A percentile compares a stretch with the other conserved stretches of the same genome.
Conservation (phyloP, 2,797 vertebrate species). For the Silurus aristotelis region DNA sequence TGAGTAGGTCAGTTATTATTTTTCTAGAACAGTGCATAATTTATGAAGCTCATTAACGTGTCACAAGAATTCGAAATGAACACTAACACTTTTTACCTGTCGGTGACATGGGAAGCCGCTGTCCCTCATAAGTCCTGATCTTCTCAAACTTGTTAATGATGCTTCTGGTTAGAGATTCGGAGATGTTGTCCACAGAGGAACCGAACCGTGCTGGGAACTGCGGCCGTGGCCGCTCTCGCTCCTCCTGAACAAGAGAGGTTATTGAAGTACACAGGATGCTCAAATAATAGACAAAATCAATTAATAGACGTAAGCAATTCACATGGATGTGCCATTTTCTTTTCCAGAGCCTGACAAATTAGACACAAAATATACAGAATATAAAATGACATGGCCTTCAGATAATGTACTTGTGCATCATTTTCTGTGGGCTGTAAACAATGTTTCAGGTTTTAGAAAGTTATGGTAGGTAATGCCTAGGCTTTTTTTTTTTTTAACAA, state of each 20-base stretch:
- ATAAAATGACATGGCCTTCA: background rate
- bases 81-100: constrained; percentile 71
- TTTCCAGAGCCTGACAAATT: too few relatives aligned
- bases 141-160: constrained; percentile 75
- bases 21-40: too few relatives aligned
- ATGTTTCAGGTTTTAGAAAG: background rate
- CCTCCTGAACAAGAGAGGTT: constrained; percentile 42
- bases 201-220: constrained; percentile 72
- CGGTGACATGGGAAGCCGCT: constrained; percentile 84
- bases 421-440: background rate
- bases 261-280: background rate
- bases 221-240: constrained; percentile 78
- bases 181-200: constrained; percentile 70
- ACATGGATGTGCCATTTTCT: too few relatives aligned
- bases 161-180: constrained; percentile 70
- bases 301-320: too few relatives aligned
- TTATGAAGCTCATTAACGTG: background rate
- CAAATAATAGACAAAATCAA: too few relatives aligned
- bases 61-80: background rate
- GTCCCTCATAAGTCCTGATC: constrained; percentile 71
- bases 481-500: background rate
- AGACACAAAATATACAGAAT: background rate
- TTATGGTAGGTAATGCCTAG: background rate
- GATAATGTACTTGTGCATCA: background rate
- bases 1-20: background rate